phyloP scores from a whole-genome alignment of 92 coral and sea anemone genomes.

The Actinostola sp. region DNA sequence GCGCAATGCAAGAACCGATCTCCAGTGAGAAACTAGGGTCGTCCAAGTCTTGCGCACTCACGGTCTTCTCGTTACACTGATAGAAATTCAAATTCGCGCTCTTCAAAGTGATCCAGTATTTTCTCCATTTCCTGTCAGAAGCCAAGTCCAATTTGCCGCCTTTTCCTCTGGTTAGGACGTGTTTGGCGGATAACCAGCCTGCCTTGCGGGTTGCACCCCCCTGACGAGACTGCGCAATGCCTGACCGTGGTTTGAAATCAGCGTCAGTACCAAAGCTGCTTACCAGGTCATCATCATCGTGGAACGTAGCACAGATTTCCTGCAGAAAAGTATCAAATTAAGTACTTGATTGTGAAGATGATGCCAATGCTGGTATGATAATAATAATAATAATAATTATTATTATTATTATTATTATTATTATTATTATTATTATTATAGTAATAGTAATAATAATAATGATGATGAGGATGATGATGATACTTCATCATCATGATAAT shows the following conservation, averaged over 20 bases:
- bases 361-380: background rate
- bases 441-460: background rate
- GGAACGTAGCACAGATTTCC: conserved; percentile 68
- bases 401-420: background rate
- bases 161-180: conserved; percentile 83
- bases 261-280: conserved; percentile 77
- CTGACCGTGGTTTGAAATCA: conserved; percentile 80
- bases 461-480: no score
- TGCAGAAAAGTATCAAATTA: background rate
- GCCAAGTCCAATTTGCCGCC: conserved; percentile 80
- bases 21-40: conserved; percentile 77
- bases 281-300: conserved; percentile 66
- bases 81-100: conserved; percentile 84
- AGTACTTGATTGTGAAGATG: background rate
- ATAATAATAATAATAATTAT: background rate
- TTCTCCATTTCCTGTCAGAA: conserved; percentile 92
- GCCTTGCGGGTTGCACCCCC: conserved; percentile 97
- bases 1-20: conserved; percentile 93
- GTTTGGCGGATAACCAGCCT: conserved; percentile 95
- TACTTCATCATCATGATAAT: no score
- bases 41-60: conserved; percentile 89
- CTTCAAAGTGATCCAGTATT: conserved; percentile 92
- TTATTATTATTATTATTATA: background rate
- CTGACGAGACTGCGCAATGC: conserved; percentile 89
- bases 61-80: conserved; percentile 94